A percentile compares a stretch with the other conserved stretches of the same genome.
Evolutionary conservation across 2,797 vertebrate genomes (phyloP).

Genomic region (Acipenser oxyrinchus): DNA sequence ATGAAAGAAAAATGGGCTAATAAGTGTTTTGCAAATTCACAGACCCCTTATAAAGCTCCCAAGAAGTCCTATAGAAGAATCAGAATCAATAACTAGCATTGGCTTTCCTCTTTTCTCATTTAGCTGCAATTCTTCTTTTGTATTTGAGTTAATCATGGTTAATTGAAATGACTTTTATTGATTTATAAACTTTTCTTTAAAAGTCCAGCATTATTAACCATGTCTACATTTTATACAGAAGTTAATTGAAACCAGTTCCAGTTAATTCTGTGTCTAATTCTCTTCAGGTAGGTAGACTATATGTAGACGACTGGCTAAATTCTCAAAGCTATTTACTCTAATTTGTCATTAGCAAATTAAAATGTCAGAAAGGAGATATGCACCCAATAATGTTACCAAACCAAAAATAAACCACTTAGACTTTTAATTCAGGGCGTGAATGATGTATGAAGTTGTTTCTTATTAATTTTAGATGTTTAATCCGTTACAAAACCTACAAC

Average conservation of each 20-base stretch:
- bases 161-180: conserved; percentile 8
- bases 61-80: too few species aligned
- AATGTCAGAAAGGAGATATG: neutral
- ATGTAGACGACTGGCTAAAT: neutral
- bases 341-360: conserved; percentile 2
- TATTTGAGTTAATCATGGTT: too few species aligned
- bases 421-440: too few species aligned
- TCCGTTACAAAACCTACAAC: too few species aligned
- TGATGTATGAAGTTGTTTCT: too few species aligned
- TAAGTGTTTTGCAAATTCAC: too few species aligned
- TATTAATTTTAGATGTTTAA: too few species aligned
- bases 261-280: neutral
- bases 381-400: conserved; percentile 2
- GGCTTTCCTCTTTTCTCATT: neutral
- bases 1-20: too few species aligned
- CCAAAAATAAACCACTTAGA: neutral
- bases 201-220: conserved; percentile 10
- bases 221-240: conserved; percentile 1
- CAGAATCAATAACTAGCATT: neutral
- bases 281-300: neutral
- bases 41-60: too few species aligned
- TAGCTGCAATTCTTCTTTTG: neutral
- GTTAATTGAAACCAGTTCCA: neutral
- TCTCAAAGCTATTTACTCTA: conserved; percentile 2
- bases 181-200: conserved; percentile 1